Evolutionary conservation across 2,797 vertebrate species (phyloP).

Genomic region (Chaenodraco wilsoni): DNA sequence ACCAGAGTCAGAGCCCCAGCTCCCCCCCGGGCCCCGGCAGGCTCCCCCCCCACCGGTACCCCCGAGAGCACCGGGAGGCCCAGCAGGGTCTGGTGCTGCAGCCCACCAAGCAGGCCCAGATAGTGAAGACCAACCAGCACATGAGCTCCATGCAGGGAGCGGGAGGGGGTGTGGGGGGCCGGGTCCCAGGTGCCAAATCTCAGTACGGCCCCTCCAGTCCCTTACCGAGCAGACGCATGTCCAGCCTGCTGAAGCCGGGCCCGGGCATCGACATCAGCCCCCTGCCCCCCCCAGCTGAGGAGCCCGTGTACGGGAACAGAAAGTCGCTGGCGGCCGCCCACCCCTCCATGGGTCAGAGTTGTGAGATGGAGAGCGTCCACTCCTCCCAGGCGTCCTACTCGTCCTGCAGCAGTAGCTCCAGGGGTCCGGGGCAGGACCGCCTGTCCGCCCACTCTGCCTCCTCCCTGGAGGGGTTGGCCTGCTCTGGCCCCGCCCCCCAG

Average conservation of each 20-base stretch:
- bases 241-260: conserved; percentile 77
- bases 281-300: conserved; percentile 67
- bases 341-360: conserved; percentile 66
- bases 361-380: conserved; percentile 70
- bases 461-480: conserved; percentile 77
- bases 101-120: conserved; percentile 95
- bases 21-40: conserved; percentile 80
- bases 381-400: conserved; percentile 69
- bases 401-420: conserved; percentile 80
- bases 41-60: conserved; percentile 69
- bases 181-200: conserved; percentile 71
- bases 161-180: conserved; percentile 59
- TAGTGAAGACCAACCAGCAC: conserved; percentile 96
- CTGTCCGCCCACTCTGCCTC: conserved; percentile 79
- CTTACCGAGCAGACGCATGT: conserved; percentile 83
- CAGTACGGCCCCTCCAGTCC: conserved; percentile 90
- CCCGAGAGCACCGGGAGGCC: conserved; percentile 86
- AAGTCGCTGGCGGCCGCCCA: conserved; percentile 56
- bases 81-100: conserved; percentile 89
- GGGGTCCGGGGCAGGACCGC: conserved; percentile 76
- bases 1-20: conserved; percentile 69
- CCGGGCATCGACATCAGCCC: conserved; percentile 86
- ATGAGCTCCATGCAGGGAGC: conserved; percentile 85
- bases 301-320: conserved; percentile 79
- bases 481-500: conserved; percentile 58